Percentiles rank a stretch among this genome's conserved stretches.
Conservation (phyloP, 2,113 vertebrate genomes). For the Sylvilagus bachmani region DNA sequence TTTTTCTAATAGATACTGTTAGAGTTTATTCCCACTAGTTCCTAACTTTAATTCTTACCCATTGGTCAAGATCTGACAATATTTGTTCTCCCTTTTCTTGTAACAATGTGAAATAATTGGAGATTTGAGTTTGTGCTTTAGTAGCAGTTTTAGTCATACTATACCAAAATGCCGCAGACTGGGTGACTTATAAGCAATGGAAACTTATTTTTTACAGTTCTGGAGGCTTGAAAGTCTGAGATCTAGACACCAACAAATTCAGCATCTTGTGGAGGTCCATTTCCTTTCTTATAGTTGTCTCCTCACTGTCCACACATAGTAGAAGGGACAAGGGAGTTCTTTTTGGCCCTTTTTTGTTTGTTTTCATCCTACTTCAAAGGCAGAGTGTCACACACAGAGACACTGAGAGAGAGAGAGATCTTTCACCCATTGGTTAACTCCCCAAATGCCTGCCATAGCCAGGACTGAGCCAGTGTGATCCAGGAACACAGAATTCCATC, state of each 20-base stretch:
- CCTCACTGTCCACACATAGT: background rate
- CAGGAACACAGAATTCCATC: too few relatives aligned
- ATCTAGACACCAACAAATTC: background rate
- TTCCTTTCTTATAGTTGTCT: background rate
- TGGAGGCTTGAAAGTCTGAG: background rate
- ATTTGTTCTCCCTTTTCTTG: background rate
- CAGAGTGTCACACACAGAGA: too few relatives aligned
- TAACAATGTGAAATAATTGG: background rate
- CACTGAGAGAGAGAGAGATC: too few relatives aligned
- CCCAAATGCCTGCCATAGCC: too few relatives aligned
- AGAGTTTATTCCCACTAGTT: background rate
- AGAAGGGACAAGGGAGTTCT: background rate
- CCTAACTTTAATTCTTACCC: background rate
- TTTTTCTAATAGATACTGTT: background rate
- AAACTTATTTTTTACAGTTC: background rate
- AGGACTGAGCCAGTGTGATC: too few relatives aligned
- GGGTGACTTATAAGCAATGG: background rate
- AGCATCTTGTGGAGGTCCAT: background rate
- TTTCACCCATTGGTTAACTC: too few relatives aligned
- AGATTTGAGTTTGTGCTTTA: background rate
- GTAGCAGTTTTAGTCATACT: background rate
- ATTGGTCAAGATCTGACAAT: background rate
- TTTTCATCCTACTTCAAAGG: too few relatives aligned
- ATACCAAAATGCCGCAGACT: background rate
- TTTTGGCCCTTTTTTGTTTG: too few relatives aligned